phyloP scores from a whole-genome alignment of 2,888 invertebrate species.

The Peribatodes rhomboidaria region DNA sequence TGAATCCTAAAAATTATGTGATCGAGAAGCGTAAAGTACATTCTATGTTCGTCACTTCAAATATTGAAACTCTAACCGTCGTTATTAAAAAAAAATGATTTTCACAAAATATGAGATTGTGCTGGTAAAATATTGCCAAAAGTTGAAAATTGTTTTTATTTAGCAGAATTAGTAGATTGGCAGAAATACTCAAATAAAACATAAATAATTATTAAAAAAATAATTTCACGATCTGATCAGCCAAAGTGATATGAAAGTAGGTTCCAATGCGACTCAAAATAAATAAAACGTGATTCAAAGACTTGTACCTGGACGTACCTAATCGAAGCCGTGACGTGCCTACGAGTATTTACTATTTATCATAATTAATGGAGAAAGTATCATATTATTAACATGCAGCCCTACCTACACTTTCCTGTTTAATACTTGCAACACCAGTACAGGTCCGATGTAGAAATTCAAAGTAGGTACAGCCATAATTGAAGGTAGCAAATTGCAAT shows the following conservation, averaged over 20 bases:
- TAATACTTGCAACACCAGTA: slow-evolving; percentile 32
- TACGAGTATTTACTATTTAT: slow-evolving; percentile 6
- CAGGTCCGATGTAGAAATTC: slow-evolving; percentile 47
- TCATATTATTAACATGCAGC: slow-evolving; percentile 7
- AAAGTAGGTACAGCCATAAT: slow-evolving; percentile 56
- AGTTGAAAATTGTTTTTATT: no score
- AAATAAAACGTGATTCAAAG: not conserved
- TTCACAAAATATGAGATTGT: no score
- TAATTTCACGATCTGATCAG: no score
- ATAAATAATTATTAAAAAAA: no score
- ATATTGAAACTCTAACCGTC: no score
- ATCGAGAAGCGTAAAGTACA: no score
- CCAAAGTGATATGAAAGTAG: not conserved
- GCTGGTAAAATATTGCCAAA: no score
- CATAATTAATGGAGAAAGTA: slow-evolving; percentile 30
- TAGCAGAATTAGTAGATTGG: no score
- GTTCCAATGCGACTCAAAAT: not conserved
- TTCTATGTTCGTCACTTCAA: no score
- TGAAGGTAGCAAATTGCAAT: slow-evolving; percentile 68
- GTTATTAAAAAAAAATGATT: no score
- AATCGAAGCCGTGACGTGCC: not conserved
- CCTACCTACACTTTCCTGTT: slow-evolving; percentile 28
- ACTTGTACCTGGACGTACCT: not conserved
- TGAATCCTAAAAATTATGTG: no score
- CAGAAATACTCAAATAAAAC: no score